These are phyloP conservation scores for Parthenolecanium corni DNA, from an alignment of 2,888 invertebrate genomes.

Conservation along the genomic window DNA sequence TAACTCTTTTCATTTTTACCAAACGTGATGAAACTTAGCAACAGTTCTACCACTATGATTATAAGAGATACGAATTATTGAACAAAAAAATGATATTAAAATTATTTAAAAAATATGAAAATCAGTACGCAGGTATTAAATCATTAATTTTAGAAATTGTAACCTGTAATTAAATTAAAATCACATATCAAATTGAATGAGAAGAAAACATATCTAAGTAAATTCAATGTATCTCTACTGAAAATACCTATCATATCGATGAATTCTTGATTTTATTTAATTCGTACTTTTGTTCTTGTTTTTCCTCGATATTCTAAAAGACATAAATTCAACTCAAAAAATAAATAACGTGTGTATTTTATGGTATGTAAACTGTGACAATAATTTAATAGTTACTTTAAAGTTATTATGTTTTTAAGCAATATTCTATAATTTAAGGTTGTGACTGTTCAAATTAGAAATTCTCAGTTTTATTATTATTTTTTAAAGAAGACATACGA, in stretches of 20 bases:
- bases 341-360: no score
- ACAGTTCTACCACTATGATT: no score
- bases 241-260: constrained; percentile 1
- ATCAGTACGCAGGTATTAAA: no score
- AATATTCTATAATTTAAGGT: constrained; percentile 1
- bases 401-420: not conserved
- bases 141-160: no score
- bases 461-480: constrained; percentile 15
- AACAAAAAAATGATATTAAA: no score
- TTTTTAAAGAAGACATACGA: constrained; percentile 17
- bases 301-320: no score
- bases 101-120: no score
- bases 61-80: no score
- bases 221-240: not conserved
- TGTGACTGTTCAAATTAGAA: constrained; percentile 13
- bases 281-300: not conserved
- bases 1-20: no score
- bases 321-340: no score
- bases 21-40: no score
- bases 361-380: constrained; percentile 2
- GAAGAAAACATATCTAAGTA: not conserved
- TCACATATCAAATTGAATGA: not conserved
- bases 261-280: not conserved
- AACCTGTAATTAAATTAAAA: not conserved
- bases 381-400: constrained; percentile 16